These are phyloP conservation scores for Coracopsis vasa DNA, from an alignment of 2,113 vertebrate species.

Conservation along the genomic window DNA sequence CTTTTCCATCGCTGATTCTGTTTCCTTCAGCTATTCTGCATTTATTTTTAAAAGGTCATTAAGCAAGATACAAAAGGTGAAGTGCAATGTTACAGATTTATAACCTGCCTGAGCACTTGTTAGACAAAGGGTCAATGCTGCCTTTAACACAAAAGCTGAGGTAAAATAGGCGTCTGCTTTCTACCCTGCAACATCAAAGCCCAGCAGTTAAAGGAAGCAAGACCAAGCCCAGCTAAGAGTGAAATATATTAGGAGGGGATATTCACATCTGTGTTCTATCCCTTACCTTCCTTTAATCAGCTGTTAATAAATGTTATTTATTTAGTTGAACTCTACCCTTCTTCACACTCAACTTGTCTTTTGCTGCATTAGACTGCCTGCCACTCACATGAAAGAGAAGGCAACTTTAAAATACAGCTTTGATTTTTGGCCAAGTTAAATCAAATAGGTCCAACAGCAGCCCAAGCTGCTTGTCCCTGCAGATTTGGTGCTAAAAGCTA, in stretches of 20 bases:
- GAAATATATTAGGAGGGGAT: background rate
- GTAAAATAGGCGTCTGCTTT: background rate
- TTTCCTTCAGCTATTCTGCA: constrained; percentile 8
- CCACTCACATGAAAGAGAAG: background rate
- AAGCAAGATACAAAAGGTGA: constrained; percentile 45
- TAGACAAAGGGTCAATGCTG: background rate
- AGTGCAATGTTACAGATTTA: constrained; percentile 49
- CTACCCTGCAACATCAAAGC: background rate
- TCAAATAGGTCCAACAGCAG: background rate
- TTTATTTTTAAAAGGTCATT: constrained; percentile 42
- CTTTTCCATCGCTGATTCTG: background rate
- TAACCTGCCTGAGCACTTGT: background rate
- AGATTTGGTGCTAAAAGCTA: background rate
- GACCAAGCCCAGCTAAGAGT: background rate
- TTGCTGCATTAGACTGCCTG: background rate
- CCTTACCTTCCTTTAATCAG: background rate
- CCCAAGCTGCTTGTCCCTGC: background rate
- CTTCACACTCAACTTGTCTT: background rate
- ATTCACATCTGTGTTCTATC: background rate
- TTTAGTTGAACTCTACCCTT: background rate
- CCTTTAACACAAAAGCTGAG: background rate
- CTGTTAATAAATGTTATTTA: background rate
- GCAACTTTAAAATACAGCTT: background rate
- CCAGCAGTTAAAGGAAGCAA: background rate
- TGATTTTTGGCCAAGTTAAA: background rate